Percentiles rank a stretch among this genome's conserved stretches.
Evolutionary conservation across 2,797 vertebrate species (phyloP).

Genomic region (Anisognathus igniventris): DNA sequence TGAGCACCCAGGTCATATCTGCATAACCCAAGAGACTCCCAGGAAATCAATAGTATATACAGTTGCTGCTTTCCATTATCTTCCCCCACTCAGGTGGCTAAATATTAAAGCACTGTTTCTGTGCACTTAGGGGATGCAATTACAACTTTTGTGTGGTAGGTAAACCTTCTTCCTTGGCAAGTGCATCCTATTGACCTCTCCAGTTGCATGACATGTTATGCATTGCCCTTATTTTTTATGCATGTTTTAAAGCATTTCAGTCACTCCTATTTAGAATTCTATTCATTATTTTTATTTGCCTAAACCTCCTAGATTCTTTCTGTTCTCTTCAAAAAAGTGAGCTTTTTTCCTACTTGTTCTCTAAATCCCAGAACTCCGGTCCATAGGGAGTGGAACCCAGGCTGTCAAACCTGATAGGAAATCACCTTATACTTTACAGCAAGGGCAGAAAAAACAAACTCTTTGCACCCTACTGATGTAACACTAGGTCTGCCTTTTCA

Average conservation of each 20-base stretch:
- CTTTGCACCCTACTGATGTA: not conserved
- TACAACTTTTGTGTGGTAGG: not conserved
- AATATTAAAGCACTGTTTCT: not conserved
- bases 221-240: not conserved
- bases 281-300: not conserved
- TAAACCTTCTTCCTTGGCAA: not conserved
- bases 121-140: not conserved
- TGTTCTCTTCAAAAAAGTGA: not conserved
- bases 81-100: not conserved
- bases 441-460: not conserved
- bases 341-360: not conserved
- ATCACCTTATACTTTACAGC: not conserved
- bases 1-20: not conserved
- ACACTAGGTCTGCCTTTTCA: not conserved
- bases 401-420: not conserved
- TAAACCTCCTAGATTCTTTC: not conserved
- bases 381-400: not conserved
- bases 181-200: not conserved
- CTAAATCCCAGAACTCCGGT: not conserved
- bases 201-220: fast-evolving
- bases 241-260: not conserved
- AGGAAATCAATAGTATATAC: not conserved
- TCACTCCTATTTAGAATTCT: not conserved
- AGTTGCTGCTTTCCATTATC: not conserved
- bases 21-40: not conserved